Base-by-base conservation (phyloP, 2,888 invertebrate species). In the Trichogramma evanescens region DNA sequence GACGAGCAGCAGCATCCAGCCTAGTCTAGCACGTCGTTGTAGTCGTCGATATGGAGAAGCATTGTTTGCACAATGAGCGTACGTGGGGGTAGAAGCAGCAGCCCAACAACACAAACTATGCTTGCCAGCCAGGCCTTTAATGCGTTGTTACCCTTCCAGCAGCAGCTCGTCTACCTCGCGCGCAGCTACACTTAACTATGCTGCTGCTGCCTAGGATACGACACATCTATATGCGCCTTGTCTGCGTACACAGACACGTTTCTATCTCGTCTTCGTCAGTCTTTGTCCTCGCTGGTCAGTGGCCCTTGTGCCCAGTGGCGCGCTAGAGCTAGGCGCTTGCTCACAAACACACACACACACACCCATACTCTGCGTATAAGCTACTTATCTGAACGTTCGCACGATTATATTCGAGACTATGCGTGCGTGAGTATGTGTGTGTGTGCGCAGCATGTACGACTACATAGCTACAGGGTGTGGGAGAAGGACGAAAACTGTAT, bases 51-150 rank as follows among this genome's bases (percentile, higher is more conserved):
- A 73, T 70, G 75, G 70, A 71, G 26, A 74, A 70, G 75, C 75
- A 77, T 77, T 77, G 77, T 77, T 77, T 77, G 73, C 73, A 70
- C 71, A 75, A 76, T 71, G 73, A 72, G 74, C 26, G 26, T 26
- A 26, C 26, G 26, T 26, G 26, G 26, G 26, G 26, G 26, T 26
- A 26, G 26, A 26, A 26, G 26, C 26, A 26, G 26, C 26, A 26
- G 26, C 26, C 26, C 26, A 26, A 26, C 26, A 26, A 26, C 26
- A 26, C 26, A 26, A 26, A 26, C 26, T 26, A 26, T 26, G 40
- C 39, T 45, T 10, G n/a, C n/a, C 10, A n/a, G 48, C 48, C 48
- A 6, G 48, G 46, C 69, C 70, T 69, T 72, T 71, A 72, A 71
- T 71, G 67, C 72, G 67, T 67, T 66, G 66, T 65, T 46, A 58